Base-by-base conservation (phyloP, 2,888 invertebrate genomes). In the Campoletis raptor region DNA sequence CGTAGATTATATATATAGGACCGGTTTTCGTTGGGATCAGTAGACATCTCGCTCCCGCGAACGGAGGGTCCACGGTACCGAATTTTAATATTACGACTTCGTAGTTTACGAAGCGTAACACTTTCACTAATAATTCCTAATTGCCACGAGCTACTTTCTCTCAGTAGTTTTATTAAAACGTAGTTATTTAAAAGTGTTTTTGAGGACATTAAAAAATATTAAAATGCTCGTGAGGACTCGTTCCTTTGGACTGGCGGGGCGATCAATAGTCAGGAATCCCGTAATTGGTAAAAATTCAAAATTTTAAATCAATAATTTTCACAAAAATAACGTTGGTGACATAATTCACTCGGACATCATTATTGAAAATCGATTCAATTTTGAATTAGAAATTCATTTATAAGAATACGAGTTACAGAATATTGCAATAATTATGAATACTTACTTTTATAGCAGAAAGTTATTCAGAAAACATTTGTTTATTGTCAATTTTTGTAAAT, bases 221-320 rank as follows among this genome's bases (percentile, higher is more conserved):
- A 69, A 81, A 21, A 86, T 86, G 86, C 67, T 86, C n/a, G 73
- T 73, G 52, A 72, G 81, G 24, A 81, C 54, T 52, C 73, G 86
- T 52, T 78, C 83, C 73, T 67, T 83, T 5, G 69, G 77, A 52
- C 78, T 83, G 15, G 83, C 78, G 8, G 40, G 83, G 52, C 77
- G 86, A 81, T 86, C 86, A 67, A 86, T 86, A 86, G 24, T 52
- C 42, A 78, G 73, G 61, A 81, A 61, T 36, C 61, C 86, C 15
- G 36, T 64, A 70, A 42, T 30, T 37, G 86, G 86, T 86, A 83
- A 83, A 78, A 24, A 69, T n/a, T 15, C 6, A 15, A 69, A 45
- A 15, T 61, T 15, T 37, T 12, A 15, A 37, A 21, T 24, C 2
- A n/a, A 10, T 15, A 67, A 64, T 64, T 48, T 61, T 30, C 6